These are phyloP conservation scores for Acanthornis magna DNA, from an alignment of 2,797 vertebrate species.

Conservation along the genomic window DNA sequence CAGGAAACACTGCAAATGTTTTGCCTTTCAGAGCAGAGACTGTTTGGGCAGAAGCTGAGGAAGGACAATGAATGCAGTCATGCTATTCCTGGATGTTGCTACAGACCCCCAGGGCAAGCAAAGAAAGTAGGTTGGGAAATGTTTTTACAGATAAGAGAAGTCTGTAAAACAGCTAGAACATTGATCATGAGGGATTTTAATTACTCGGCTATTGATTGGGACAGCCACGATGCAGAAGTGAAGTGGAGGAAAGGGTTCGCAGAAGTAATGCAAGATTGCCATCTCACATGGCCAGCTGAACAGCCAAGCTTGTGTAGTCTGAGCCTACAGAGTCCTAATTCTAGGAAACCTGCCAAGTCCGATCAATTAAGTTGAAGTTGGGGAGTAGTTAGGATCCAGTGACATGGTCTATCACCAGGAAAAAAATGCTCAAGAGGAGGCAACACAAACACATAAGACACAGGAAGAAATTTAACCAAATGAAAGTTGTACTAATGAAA, in stretches of 20 bases:
- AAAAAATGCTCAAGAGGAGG: slow-evolving; percentile 3
- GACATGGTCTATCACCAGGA: slow-evolving; percentile 59
- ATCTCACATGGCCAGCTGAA: slow-evolving; percentile 42
- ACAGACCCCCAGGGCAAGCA: slow-evolving; percentile 35
- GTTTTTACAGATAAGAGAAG: slow-evolving; percentile 50
- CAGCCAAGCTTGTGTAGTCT: slow-evolving; percentile 7
- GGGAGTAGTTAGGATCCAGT: slow-evolving; percentile 66
- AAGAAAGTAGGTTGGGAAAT: slow-evolving; percentile 55
- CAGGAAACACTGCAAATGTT: slow-evolving; percentile 21
- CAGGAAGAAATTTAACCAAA: slow-evolving; percentile 50
- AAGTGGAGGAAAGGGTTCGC: slow-evolving; percentile 23
- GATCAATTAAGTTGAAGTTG: slow-evolving; percentile 70
- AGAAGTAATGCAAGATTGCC: slow-evolving; percentile 53
- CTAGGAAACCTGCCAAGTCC: slow-evolving; percentile 72
- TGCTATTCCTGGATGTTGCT: slow-evolving; percentile 37
- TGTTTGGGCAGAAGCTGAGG: slow-evolving; percentile 37
- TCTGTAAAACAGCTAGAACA: slow-evolving; percentile 52
- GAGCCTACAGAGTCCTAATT: slow-evolving; percentile 57
- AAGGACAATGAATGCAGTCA: slow-evolving; percentile 31
- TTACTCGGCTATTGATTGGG: slow-evolving; percentile 55
- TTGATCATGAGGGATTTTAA: slow-evolving; percentile 57
- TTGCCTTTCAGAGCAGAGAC: neutral
- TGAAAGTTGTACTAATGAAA: slow-evolving; percentile 36
- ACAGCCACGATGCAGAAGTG: neutral
- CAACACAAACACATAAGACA: slow-evolving; percentile 39